These are phyloP conservation scores for Drosophila eugracilis DNA, from an alignment of 1,140 invertebrate species.

Conservation along the genomic window DNA sequence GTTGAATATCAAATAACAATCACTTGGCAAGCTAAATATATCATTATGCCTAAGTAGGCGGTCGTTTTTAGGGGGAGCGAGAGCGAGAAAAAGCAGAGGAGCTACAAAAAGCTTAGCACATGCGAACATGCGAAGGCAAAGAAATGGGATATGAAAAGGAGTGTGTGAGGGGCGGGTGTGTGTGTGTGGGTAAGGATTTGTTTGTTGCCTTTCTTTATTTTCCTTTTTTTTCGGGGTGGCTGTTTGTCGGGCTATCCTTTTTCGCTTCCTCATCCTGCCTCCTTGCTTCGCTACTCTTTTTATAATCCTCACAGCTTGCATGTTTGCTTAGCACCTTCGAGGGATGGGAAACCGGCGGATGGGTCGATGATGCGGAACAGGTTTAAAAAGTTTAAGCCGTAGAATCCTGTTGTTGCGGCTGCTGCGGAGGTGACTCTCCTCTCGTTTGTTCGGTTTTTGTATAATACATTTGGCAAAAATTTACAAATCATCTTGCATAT, in stretches of 20 bases:
- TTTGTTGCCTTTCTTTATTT: slow-evolving; percentile 26
- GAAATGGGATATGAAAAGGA: slow-evolving; percentile 2
- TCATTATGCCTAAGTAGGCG: slow-evolving; percentile 82
- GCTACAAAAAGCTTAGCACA: slow-evolving; percentile 52
- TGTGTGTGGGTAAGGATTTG: slow-evolving; percentile 11
- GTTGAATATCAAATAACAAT: slow-evolving; percentile 84
- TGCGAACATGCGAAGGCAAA: slow-evolving; percentile 40
- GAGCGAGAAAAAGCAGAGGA: slow-evolving; percentile 4
- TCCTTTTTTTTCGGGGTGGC: slow-evolving; percentile 36
- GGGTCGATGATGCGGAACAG: slow-evolving; percentile 48
- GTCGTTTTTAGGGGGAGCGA: slow-evolving; percentile 32
- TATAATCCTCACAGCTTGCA: slow-evolving; percentile 76
- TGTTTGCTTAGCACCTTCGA: slow-evolving; percentile 77
- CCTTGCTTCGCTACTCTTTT: slow-evolving; percentile 23
- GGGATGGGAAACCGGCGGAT: slow-evolving; percentile 14
- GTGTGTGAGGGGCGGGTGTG: neutral
- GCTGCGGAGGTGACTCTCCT: neutral
- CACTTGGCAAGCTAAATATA: slow-evolving; percentile 83
- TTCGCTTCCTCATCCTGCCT: slow-evolving; percentile 23
- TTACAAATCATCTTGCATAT: slow-evolving; percentile 82
- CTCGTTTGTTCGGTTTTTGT: slow-evolving; percentile 17
- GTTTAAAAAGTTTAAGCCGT: slow-evolving; percentile 50
- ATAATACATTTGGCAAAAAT: slow-evolving; percentile 78
- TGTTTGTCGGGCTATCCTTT: slow-evolving; percentile 69
- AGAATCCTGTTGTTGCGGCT: slow-evolving; percentile 48